Evolutionary conservation across 2,888 invertebrate genomes (phyloP).

Genomic region (Serrognathus titanus): DNA sequence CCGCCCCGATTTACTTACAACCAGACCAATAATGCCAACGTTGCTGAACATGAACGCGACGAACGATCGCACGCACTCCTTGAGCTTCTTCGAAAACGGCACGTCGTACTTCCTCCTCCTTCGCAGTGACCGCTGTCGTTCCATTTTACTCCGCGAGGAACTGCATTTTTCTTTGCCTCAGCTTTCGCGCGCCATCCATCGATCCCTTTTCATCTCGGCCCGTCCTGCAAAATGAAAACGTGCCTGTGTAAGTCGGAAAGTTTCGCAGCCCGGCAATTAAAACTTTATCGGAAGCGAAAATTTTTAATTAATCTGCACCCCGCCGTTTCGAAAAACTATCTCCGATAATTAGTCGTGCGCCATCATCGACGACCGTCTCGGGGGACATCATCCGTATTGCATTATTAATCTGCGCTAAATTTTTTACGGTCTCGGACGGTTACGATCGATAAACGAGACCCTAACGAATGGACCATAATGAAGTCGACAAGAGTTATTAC

Average conservation of each 20-base stretch:
- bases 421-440: too few relatives aligned
- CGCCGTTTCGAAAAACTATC: too few relatives aligned
- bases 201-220: not conserved
- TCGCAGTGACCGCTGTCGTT: constrained; percentile 54
- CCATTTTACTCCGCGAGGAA: constrained; percentile 44
- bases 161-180: not conserved
- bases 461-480: too few relatives aligned
- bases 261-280: not conserved
- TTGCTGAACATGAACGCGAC: constrained; percentile 96
- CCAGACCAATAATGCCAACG: constrained; percentile 90
- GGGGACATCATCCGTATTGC: too few relatives aligned
- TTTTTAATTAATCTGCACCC: too few relatives aligned
- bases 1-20: constrained; percentile 54
- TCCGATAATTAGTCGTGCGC: too few relatives aligned
- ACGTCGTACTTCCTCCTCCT: constrained; percentile 56
- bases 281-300: not conserved
- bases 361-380: too few relatives aligned
- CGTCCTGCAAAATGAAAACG: not conserved
- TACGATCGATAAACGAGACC: too few relatives aligned
- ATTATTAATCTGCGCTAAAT: too few relatives aligned
- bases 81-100: constrained; percentile 69
- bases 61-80: constrained; percentile 74
- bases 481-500: too few relatives aligned
- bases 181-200: not conserved
- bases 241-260: not conserved